These are phyloP conservation scores for Macaria liturata DNA, from an alignment of 2,888 invertebrate species.

Conservation along the genomic window DNA sequence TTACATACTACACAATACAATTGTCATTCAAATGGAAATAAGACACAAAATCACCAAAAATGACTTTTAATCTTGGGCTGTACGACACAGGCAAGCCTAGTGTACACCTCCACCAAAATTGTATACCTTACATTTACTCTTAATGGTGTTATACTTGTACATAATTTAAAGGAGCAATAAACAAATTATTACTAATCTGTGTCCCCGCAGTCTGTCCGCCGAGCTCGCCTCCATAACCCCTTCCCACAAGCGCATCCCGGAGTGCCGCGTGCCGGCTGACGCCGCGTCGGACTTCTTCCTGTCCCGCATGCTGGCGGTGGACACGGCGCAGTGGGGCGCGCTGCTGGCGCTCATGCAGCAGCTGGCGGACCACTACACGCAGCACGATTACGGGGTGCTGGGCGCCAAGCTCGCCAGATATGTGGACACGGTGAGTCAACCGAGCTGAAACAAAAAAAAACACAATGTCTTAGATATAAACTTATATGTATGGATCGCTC, in stretches of 20 bases:
- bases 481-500: no score
- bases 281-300: slow-evolving; percentile 58
- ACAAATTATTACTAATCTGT: no score
- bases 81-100: no score
- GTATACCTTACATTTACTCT: no score
- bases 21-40: no score
- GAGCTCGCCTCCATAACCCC: slow-evolving; percentile 51
- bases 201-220: slow-evolving; percentile 2
- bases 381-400: slow-evolving; percentile 54
- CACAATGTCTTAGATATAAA: no score
- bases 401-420: slow-evolving; percentile 68
- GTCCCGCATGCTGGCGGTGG: slow-evolving; percentile 50
- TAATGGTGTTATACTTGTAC: no score
- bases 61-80: no score
- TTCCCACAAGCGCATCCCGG: slow-evolving; percentile 57
- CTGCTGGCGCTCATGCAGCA: slow-evolving; percentile 60
- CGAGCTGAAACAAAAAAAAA: not conserved
- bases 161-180: no score
- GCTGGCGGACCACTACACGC: slow-evolving; percentile 59
- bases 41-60: no score
- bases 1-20: no score
- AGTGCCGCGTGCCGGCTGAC: slow-evolving; percentile 51
- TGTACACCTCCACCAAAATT: no score
- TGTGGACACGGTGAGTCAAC: slow-evolving; percentile 65
- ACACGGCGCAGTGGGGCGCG: slow-evolving; percentile 59